A percentile compares a stretch with the other conserved stretches of the same genome.
phyloP scores from a whole-genome alignment of 2,888 invertebrate species.

The Colostygia pectinataria region DNA sequence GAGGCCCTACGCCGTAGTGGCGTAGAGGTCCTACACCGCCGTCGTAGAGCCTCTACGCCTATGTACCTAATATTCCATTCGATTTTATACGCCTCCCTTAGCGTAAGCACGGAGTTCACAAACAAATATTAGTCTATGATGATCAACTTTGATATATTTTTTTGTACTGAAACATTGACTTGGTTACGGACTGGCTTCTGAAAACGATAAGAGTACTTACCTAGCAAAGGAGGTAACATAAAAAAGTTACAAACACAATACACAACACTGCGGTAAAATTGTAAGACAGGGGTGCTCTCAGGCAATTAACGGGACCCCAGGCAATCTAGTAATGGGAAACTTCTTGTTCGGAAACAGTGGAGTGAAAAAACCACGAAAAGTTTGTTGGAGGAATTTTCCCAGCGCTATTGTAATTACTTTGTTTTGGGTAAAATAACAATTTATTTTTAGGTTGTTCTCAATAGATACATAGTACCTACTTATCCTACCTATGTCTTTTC shows the following conservation, averaged over 20 bases:
- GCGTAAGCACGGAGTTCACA: neutral
- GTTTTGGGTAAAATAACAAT: slow-evolving; percentile 18
- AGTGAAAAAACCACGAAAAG: slow-evolving; percentile 27
- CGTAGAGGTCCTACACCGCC: too few species aligned
- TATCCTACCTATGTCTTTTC: too few species aligned
- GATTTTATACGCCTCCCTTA: neutral
- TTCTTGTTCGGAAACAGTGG: slow-evolving; percentile 26
- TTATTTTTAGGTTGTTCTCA: slow-evolving; percentile 5
- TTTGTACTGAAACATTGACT: too few species aligned
- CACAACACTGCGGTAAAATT: slow-evolving; percentile 25
- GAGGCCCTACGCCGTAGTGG: too few species aligned
- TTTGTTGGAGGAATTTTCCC: slow-evolving; percentile 15
- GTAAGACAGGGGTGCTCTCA: slow-evolving; percentile 28
- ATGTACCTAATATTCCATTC: neutral
- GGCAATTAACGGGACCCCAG: slow-evolving; percentile 30
- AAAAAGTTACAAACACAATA: slow-evolving; percentile 16
- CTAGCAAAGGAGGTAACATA: neutral
- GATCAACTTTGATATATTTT: too few species aligned
- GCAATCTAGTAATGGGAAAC: slow-evolving; percentile 33
- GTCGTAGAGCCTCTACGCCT: slow-evolving; percentile 2
- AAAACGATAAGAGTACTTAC: too few species aligned
- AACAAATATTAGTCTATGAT: neutral
- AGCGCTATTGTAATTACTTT: slow-evolving; percentile 23
- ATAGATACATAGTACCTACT: neutral
- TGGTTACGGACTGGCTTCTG: too few species aligned